Base-by-base conservation (phyloP, 2,113 vertebrate genomes). In the Danio rerio region DNA sequence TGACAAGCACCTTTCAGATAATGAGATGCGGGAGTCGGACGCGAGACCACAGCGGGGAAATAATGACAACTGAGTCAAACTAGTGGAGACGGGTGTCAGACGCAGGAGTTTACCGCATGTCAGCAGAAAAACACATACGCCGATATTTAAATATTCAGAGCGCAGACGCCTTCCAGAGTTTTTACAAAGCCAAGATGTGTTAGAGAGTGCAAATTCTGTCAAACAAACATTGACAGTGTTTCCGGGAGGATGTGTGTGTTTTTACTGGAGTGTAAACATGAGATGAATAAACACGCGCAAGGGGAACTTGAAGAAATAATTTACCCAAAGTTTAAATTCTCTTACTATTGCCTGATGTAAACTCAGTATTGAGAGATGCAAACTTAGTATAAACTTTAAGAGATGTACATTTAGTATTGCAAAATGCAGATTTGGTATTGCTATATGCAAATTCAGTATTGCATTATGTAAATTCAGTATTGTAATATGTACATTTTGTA, bases 1-100 rank as follows among this genome's bases (percentile, higher is more conserved):
- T 76, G 83, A 81, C 55, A 58, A 84, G 76, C 78, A 83, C 85
- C 85, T 81, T 82, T 84, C 84, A 81, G 83, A 83, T 84, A 88
- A 86, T 88, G 86, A 84, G 78, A 85, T 85, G 84, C 86, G 53
- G 69, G 68, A 86, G 82, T 84, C 84, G 75, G 81, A 83, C 56
- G 66, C 52, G 63, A 70, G 75, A 84, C 80, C 55, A 76, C 82
- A 66, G 80, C 43, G 81, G 59, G 80, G 84, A 59, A 82, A 86
- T 84, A 84, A 84, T 77, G 61, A 85, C 81, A 81, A 53, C 42
- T 18, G 72, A 75, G 56, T 75, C 72, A 73, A 85, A 88, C 72
- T 71, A 50, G 76, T 81, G 84, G 55, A 73, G 82, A 84, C 80
- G 71, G n/a, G 8, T 53, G 81, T 81, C 78, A 80, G 83, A 70